Conservation (phyloP, 2,888 invertebrate species). For the Drosophila tanythrix region DNA sequence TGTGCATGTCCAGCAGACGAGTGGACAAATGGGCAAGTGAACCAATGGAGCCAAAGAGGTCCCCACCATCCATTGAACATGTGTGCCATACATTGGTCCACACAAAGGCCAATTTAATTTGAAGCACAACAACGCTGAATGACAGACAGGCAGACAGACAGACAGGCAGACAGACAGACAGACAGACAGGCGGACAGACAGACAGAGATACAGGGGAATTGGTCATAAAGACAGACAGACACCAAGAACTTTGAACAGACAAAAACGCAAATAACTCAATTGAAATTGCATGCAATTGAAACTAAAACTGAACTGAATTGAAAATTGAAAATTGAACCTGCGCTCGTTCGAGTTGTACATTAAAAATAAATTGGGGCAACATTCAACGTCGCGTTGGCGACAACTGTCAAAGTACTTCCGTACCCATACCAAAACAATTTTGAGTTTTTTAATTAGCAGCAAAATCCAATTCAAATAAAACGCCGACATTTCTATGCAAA, state of each 20-base stretch:
- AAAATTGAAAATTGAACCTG: slow-evolving; percentile 25
- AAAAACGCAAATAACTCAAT: slow-evolving; percentile 68
- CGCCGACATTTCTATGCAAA: not conserved
- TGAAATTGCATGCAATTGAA: slow-evolving; percentile 66
- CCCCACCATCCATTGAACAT: slow-evolving; percentile 44
- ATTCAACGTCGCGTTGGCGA: slow-evolving; percentile 48
- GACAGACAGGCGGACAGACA: slow-evolving; percentile 17
- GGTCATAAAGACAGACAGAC: slow-evolving; percentile 24
- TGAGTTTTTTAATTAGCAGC: not conserved
- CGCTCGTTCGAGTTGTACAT: slow-evolving; percentile 39
- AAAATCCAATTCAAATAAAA: not conserved
- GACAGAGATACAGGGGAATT: slow-evolving; percentile 17
- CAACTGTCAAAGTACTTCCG: slow-evolving; percentile 34
- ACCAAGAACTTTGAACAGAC: slow-evolving; percentile 56
- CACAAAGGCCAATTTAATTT: slow-evolving; percentile 78
- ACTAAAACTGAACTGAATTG: slow-evolving; percentile 20
- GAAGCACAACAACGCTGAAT: slow-evolving; percentile 46
- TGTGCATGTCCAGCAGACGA: slow-evolving; percentile 50
- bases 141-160: slow-evolving; percentile 16
- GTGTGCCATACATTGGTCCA: slow-evolving; percentile 62
- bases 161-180: slow-evolving; percentile 14
- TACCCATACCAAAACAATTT: not conserved
- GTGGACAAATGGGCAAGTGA: slow-evolving; percentile 40
- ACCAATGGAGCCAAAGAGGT: slow-evolving; percentile 37
- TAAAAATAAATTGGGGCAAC: slow-evolving; percentile 58